Conservation (phyloP, 2,888 invertebrate species). For the Oscheius sp. region DNA sequence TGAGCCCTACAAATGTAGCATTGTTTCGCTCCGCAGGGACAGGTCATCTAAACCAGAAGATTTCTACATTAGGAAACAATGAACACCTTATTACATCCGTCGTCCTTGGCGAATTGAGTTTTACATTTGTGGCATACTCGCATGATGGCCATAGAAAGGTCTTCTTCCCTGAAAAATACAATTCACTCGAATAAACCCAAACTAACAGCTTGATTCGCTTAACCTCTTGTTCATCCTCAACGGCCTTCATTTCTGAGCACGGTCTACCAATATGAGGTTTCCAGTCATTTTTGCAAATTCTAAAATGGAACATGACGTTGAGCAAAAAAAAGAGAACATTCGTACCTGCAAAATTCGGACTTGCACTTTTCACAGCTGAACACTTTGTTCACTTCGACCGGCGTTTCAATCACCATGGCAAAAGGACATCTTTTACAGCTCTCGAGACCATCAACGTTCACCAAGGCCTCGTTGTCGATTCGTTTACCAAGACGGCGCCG, state of each 20-base stretch:
- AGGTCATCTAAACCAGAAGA: conserved; percentile 75
- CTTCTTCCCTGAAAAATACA: conserved; percentile 9
- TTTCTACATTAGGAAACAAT: no score
- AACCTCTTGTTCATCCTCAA: background rate
- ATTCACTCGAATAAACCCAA: background rate
- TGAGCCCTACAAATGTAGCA: conserved; percentile 78
- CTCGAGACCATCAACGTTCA: background rate
- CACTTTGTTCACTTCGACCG: conserved; percentile 5
- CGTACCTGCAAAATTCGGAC: conserved; percentile 15
- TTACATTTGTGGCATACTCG: conserved; percentile 9
- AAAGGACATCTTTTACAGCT: conserved; percentile 11
- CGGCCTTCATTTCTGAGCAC: conserved; percentile 8
- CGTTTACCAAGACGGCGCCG: background rate
- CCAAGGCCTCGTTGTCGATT: conserved; percentile 13
- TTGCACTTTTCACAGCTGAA: conserved; percentile 4
- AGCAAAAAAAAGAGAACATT: no score
- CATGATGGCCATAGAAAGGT: conserved; percentile 12
- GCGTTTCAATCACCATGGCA: conserved; percentile 4
- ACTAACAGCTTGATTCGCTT: conserved; percentile 13
- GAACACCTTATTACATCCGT: conserved; percentile 76
- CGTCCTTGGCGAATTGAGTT: conserved; percentile 10
- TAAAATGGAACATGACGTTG: background rate
- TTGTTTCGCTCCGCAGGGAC: conserved; percentile 78
- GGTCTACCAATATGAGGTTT: background rate
- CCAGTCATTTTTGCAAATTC: conserved; percentile 12